Evolutionary conservation across 2,888 invertebrate species (phyloP).

Genomic region (Icerya purchasi): DNA sequence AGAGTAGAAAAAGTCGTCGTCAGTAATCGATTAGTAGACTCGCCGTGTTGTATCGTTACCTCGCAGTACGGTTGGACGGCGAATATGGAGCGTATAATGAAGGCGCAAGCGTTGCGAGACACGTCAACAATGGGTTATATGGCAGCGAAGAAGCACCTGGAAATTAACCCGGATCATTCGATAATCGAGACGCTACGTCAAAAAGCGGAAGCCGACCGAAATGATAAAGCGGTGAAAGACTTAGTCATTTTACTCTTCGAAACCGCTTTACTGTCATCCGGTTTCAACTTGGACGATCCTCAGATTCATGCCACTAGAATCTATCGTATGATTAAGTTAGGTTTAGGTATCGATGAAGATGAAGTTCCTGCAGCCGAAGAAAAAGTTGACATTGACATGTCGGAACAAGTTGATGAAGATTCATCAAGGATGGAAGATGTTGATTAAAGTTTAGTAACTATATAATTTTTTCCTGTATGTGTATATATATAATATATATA

Average conservation of each 20-base stretch:
- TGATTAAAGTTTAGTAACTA: too few relatives aligned
- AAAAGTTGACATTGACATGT: slow-evolving; percentile 30
- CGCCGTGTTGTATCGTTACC: slow-evolving; percentile 97
- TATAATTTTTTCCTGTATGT: too few relatives aligned
- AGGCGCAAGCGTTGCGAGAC: slow-evolving; percentile 92
- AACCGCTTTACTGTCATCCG: slow-evolving; percentile 86
- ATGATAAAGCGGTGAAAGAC: slow-evolving; percentile 96
- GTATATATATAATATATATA: too few relatives aligned
- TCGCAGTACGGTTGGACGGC: slow-evolving; percentile 99
- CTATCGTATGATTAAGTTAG: slow-evolving; percentile 97
- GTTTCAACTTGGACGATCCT: slow-evolving; percentile 89
- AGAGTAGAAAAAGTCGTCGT: slow-evolving; percentile 97
- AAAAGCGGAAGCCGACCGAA: slow-evolving; percentile 89
- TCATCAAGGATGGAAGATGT: slow-evolving; percentile 98
- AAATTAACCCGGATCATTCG: slow-evolving; percentile 90
- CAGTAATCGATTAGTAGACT: slow-evolving; percentile 86
- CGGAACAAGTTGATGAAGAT: slow-evolving; percentile 73
- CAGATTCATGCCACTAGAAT: slow-evolving; percentile 85
- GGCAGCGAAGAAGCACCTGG: slow-evolving; percentile 97
- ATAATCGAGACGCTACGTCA: slow-evolving; percentile 75
- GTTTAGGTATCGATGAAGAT: slow-evolving; percentile 92
- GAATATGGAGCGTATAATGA: slow-evolving; percentile 99
- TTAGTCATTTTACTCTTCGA: slow-evolving; percentile 87
- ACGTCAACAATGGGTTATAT: slow-evolving; percentile 99
- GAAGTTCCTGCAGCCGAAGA: slow-evolving; percentile 36